These are phyloP conservation scores for Champsocephalus esox DNA, from an alignment of 2,797 vertebrate genomes.

Conservation along the genomic window DNA sequence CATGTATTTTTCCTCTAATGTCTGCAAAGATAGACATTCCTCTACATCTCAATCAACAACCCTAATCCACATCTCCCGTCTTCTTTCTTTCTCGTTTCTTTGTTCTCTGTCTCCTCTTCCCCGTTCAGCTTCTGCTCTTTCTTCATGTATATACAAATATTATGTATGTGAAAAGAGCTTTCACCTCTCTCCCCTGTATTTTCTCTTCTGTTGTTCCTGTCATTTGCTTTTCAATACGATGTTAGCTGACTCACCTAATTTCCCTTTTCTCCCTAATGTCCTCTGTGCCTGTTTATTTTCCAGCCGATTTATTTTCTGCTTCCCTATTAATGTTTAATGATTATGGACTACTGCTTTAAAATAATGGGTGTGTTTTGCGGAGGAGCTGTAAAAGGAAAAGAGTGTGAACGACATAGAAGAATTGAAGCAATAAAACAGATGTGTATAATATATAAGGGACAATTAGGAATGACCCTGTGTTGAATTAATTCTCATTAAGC, in stretches of 20 bases:
- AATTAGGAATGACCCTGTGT: neutral
- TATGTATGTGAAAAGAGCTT: slow-evolving; percentile 1
- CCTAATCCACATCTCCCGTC: slow-evolving; percentile 18
- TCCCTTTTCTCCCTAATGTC: slow-evolving; percentile 35
- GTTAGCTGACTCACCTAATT: slow-evolving; percentile 22
- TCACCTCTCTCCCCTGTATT: neutral
- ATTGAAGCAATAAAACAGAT: slow-evolving; percentile 15
- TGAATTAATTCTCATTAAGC: neutral
- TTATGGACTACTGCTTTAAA: slow-evolving; percentile 33
- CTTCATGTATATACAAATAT: neutral
- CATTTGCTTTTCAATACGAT: slow-evolving; percentile 36
- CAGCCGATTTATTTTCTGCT: slow-evolving; percentile 33
- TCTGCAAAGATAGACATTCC: slow-evolving; percentile 52
- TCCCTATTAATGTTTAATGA: slow-evolving; percentile 53
- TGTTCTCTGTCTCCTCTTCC: neutral
- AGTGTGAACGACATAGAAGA: slow-evolving; percentile 17
- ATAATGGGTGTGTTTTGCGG: slow-evolving; percentile 20
- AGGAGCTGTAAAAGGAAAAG: slow-evolving; percentile 30
- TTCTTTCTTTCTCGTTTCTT: slow-evolving; percentile 12
- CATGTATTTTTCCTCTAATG: slow-evolving; percentile 36
- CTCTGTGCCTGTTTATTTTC: slow-evolving; percentile 43
- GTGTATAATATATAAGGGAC: neutral
- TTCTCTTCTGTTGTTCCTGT: slow-evolving; percentile 2
- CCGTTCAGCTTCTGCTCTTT: neutral
- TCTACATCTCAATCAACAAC: slow-evolving; percentile 39